phyloP scores from a whole-genome alignment of 92 coral and sea anemone species.

The Blastomussa wellsi region DNA sequence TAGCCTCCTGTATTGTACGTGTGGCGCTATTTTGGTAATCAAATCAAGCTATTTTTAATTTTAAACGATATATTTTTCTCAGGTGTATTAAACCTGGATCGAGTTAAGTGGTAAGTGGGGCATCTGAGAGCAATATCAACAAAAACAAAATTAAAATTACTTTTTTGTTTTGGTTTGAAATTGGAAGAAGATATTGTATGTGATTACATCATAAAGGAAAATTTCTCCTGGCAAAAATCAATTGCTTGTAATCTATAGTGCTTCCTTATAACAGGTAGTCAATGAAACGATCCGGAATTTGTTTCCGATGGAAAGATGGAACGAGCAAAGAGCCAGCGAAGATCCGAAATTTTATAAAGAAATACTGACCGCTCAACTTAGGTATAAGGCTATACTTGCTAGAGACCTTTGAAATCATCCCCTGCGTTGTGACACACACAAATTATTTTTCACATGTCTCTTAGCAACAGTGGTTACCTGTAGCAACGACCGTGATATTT shows the following conservation, averaged over 20 bases:
- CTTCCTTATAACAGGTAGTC: not conserved
- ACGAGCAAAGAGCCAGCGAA: not conserved
- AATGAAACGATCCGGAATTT: not conserved
- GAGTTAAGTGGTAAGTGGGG: not conserved
- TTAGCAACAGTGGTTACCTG: too few species aligned
- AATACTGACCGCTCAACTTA: not conserved
- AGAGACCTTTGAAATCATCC: too few species aligned
- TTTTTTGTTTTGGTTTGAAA: not conserved
- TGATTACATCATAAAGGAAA: constrained; percentile 26
- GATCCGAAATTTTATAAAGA: not conserved
- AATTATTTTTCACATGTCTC: too few species aligned
- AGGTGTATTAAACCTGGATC: not conserved
- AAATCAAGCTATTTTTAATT: not conserved
- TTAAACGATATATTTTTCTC: not conserved
- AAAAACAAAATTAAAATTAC: not conserved
- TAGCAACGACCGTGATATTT: too few species aligned
- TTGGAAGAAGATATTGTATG: not conserved
- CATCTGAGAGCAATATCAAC: not conserved
- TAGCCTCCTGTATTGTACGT: not conserved
- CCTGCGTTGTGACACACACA: too few species aligned
- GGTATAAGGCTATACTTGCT: too few species aligned
- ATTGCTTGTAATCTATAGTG: too few species aligned
- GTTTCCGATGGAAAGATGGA: too few species aligned
- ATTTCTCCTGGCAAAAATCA: too few species aligned
- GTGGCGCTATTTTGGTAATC: not conserved